Percentiles rank a stretch among this genome's conserved stretches.
Conservation (phyloP, 1,140 invertebrate species). For the Wiebesia pumilae region DNA sequence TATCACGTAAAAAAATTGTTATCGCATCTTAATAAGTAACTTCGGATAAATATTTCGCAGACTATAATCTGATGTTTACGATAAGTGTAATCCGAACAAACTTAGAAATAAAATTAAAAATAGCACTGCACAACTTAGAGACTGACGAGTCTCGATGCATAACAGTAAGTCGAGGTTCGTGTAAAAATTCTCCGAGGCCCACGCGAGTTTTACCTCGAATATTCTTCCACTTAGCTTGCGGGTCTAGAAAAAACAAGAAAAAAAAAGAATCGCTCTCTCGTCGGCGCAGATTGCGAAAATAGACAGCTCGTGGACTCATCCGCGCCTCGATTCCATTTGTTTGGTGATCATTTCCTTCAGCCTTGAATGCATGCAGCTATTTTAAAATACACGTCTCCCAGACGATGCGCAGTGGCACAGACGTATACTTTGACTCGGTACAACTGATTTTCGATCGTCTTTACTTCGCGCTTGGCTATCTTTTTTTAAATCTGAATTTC, state of each 20-base stretch:
- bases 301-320: conserved; percentile 25
- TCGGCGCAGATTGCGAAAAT: conserved; percentile 32
- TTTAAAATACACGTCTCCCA: conserved; percentile 58
- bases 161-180: neutral
- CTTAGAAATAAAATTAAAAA: neutral
- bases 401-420: neutral
- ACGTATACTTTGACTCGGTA: neutral
- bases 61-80: neutral
- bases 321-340: conserved; percentile 59
- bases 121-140: neutral
- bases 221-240: neutral
- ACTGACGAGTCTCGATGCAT: neutral
- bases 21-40: neutral
- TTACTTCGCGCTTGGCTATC: neutral
- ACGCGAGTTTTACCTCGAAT: neutral
- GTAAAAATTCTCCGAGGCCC: neutral
- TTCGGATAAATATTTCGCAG: too few species aligned
- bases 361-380: conserved; percentile 64
- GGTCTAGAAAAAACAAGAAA: too few species aligned
- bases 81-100: neutral
- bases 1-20: too few species aligned
- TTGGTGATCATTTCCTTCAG: conserved; percentile 65
- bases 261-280: neutral
- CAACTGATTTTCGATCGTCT: conserved; percentile 7
- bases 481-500: neutral